Evolutionary conservation across 2,797 vertebrate species (phyloP).

Genomic region (Apodemus agrarius): DNA sequence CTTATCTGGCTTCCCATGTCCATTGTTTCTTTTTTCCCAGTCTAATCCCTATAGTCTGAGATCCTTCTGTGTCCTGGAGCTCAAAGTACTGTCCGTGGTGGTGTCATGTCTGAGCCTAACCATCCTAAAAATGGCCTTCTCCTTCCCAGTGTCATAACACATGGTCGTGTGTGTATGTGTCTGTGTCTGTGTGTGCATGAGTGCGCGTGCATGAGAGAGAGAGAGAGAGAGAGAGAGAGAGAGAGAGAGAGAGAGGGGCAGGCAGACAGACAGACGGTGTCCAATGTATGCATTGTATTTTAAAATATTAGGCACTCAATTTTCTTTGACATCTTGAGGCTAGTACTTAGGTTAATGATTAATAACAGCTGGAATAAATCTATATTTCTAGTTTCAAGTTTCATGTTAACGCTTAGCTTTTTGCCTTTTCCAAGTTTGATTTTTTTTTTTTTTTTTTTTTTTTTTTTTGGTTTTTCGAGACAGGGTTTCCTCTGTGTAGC

Average conservation of each 20-base stretch:
- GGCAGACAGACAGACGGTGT: too few species aligned
- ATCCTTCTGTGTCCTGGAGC: background rate
- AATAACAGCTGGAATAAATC: background rate
- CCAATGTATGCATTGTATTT: background rate
- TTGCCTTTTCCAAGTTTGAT: background rate
- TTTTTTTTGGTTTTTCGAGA: too few species aligned
- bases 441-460: background rate
- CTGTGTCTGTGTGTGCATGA: background rate
- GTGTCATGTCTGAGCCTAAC: background rate
- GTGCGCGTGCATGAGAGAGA: too few species aligned
- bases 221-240: too few species aligned
- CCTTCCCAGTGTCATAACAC: background rate
- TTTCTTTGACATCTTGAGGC: constrained; percentile 18
- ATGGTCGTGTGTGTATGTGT: background rate
- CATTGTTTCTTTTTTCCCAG: background rate
- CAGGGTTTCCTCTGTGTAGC: too few species aligned
- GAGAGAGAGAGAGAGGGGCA: too few species aligned
- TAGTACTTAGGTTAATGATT: background rate
- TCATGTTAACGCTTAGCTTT: constrained; percentile 6
- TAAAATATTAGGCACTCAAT: background rate
- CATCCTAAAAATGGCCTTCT: background rate
- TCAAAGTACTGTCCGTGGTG: background rate
- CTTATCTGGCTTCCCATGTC: background rate
- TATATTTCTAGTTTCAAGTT: background rate
- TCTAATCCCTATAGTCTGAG: background rate